These are phyloP conservation scores for Eretmocerus hayati DNA, from an alignment of 2,888 invertebrate genomes.

Conservation along the genomic window DNA sequence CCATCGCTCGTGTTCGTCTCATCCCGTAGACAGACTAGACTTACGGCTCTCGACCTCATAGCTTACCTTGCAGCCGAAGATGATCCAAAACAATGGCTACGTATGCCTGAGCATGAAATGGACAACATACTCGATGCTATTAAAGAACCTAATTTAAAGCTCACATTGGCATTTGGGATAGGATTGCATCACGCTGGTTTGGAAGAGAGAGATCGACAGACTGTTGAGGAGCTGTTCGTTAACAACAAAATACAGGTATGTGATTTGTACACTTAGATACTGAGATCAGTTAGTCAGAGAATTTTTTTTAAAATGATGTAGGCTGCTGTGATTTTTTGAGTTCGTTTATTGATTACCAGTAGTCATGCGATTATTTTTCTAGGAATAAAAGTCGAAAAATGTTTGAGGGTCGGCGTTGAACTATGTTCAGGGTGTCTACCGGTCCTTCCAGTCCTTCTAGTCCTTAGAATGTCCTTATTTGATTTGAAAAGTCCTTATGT, in stretches of 20 bases:
- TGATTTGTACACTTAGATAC: no score
- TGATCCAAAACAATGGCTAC: constrained; percentile 91
- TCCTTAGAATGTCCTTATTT: no score
- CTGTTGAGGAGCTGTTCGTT: constrained; percentile 89
- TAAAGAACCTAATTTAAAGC: constrained; percentile 82
- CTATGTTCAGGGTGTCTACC: no score
- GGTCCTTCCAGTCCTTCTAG: no score
- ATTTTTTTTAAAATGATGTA: no score
- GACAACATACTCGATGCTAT: constrained; percentile 63
- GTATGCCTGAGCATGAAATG: constrained; percentile 79
- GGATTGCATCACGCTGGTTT: constrained; percentile 98
- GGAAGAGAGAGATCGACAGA: constrained; percentile 82
- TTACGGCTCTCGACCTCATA: constrained; percentile 93
- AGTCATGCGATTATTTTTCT: no score
- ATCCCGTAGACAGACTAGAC: constrained; percentile 89
- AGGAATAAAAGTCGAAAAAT: no score
- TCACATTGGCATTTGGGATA: constrained; percentile 93
- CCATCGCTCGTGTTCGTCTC: constrained; percentile 94
- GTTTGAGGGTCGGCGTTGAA: no score
- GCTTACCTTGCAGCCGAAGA: constrained; percentile 84
- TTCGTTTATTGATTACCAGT: no score
- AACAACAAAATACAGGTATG: constrained; percentile 94
- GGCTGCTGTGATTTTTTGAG: no score
- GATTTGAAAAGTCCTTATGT: no score
- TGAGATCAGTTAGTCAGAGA: no score